A percentile compares a stretch with the other conserved stretches of the same genome.
Conservation (phyloP, 2,888 invertebrate genomes). For the Coenonympha arcania region DNA sequence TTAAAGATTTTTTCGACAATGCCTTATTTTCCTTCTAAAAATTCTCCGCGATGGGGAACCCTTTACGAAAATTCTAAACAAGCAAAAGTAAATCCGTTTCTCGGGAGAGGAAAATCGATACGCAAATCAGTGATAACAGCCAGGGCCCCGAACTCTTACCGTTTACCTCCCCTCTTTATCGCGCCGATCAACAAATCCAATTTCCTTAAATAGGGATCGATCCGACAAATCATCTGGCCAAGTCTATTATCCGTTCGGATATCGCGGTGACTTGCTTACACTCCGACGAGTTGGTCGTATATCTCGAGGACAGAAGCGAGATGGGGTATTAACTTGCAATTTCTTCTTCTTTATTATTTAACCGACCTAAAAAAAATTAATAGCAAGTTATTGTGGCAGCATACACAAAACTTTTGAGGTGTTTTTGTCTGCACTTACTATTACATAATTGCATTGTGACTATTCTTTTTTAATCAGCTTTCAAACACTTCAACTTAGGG, state of each 20-base stretch:
- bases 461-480: too few species aligned
- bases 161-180: constrained; percentile 45
- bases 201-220: constrained; percentile 75
- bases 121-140: constrained; percentile 71
- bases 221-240: constrained; percentile 74
- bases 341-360: too few species aligned
- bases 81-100: constrained; percentile 54
- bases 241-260: constrained; percentile 53
- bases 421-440: too few species aligned
- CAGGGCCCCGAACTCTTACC: constrained; percentile 28
- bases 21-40: not conserved
- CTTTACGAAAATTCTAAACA: constrained; percentile 38
- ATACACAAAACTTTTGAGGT: too few species aligned
- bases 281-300: constrained; percentile 3
- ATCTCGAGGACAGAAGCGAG: not conserved
- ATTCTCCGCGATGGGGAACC: constrained; percentile 20
- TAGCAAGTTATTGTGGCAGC: too few species aligned
- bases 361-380: too few species aligned
- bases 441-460: too few species aligned
- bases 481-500: too few species aligned
- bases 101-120: constrained; percentile 55
- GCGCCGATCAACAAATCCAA: constrained; percentile 74
- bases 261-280: constrained; percentile 19
- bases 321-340: constrained; percentile 1
- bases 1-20: too few species aligned